These are phyloP conservation scores for Cydia strobilella DNA, from an alignment of 1,140 invertebrate species.

Conservation along the genomic window DNA sequence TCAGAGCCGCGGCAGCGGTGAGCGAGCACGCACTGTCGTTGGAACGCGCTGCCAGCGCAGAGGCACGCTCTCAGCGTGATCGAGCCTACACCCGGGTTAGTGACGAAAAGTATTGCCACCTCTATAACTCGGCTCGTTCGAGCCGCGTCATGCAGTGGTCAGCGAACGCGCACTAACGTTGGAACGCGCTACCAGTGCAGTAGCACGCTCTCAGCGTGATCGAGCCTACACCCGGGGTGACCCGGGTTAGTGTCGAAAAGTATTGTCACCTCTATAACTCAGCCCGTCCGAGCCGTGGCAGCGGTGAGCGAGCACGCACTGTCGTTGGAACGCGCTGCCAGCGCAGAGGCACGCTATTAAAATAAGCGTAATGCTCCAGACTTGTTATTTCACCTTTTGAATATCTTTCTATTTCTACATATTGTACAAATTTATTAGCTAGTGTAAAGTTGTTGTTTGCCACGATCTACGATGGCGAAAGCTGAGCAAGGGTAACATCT, in stretches of 20 bases:
- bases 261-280: too few species aligned
- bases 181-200: slow-evolving; percentile 62
- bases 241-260: too few species aligned
- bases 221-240: slow-evolving; percentile 46
- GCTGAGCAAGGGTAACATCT: too few species aligned
- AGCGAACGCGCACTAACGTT: slow-evolving; percentile 59
- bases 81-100: slow-evolving; percentile 48
- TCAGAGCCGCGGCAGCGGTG: slow-evolving; percentile 54
- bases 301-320: slow-evolving; percentile 61
- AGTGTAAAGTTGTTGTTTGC: too few species aligned
- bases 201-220: slow-evolving; percentile 48
- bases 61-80: slow-evolving; percentile 48
- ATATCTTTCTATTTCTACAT: too few species aligned
- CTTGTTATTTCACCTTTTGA: too few species aligned
- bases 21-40: slow-evolving; percentile 59
- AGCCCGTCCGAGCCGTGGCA: slow-evolving; percentile 49
- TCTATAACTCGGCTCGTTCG: slow-evolving; percentile 33
- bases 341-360: slow-evolving; percentile 39
- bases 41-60: slow-evolving; percentile 60
- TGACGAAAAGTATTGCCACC: not conserved
- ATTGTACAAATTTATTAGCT: too few species aligned
- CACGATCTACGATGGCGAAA: too few species aligned
- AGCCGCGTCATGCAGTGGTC: slow-evolving; percentile 55
- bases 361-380: too few species aligned
- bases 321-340: slow-evolving; percentile 62